Evolutionary conservation across 2,888 invertebrate genomes (phyloP), one percentile per base, ranked within the genome.

Genomic region (Pachycephus smyrnensis): DNA sequence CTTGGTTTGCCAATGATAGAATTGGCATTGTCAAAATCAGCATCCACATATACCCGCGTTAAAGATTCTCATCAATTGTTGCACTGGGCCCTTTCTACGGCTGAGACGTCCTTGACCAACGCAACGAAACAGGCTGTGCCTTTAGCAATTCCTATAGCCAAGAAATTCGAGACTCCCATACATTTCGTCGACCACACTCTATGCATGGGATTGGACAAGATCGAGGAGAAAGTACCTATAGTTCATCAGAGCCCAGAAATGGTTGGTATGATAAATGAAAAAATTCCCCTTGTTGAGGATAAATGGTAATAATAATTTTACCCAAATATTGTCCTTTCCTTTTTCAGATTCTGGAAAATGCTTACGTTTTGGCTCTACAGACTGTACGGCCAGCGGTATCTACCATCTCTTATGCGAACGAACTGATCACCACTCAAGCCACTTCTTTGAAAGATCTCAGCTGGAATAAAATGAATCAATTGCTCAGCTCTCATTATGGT

Each of bases 391-490:
- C 89, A 23, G 87, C 89, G 9, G 82, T 87, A 73, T 85, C 82
- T 0, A 90, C 93, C 91, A 93, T 94, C 55, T 91, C 90, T 79
- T 92, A 92, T 33, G 93, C 93, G 0, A 93, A 93, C 75, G 92
- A 91, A 0, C 91, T 92, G 1, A 93, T 94, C 0, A 92, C 93
- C 82, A 92, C 94, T 80, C 94, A 94, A 84, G 95, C 95, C 0
- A 92, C 94, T 32, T 94, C 94, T 0, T 92, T 95, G 23, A 95
- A 95, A 90, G 94, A 95, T 86, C 91, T 94, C 1, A 95, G 95
- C 77, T 95, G 95, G 95, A 94, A 94, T 78, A 95, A 95, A 86
- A 95, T 95, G 30, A 96, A 95, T 89, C 93, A 94, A 75, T 93
- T 96, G 76, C 92, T 96, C 75, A 94, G 94, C 40, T 95, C 95